These are phyloP conservation scores for Nephila pilipes DNA, from an alignment of 1,140 invertebrate genomes.

Conservation along the genomic window DNA sequence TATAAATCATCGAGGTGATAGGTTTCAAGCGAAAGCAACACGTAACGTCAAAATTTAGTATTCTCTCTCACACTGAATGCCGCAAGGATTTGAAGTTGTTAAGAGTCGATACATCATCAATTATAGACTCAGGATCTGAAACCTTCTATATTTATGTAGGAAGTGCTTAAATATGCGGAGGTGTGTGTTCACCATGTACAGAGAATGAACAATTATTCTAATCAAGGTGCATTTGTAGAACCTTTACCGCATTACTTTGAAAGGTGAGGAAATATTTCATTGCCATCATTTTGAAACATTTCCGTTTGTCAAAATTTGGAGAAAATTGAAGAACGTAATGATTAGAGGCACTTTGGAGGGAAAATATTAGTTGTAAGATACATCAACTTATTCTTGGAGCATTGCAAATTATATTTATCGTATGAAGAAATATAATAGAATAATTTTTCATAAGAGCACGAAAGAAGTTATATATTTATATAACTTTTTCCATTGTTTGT, in stretches of 20 bases:
- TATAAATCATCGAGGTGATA: conserved; percentile 37
- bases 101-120: conserved; percentile 57
- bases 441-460: too few species aligned
- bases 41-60: conserved; percentile 54
- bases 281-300: background rate
- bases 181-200: background rate
- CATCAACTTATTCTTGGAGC: too few species aligned
- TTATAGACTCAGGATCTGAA: background rate
- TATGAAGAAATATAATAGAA: too few species aligned
- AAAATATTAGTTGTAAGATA: background rate
- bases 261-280: conserved; percentile 13
- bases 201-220: conserved; percentile 34
- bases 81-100: conserved; percentile 23
- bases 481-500: too few species aligned
- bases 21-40: conserved; percentile 24
- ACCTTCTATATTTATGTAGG: background rate
- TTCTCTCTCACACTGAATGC: background rate
- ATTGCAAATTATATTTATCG: too few species aligned
- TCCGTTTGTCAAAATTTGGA: background rate
- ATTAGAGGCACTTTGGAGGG: background rate
- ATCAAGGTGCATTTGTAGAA: background rate
- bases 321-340: background rate
- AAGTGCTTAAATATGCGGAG: conserved; percentile 9
- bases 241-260: background rate
- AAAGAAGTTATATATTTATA: too few species aligned